phyloP scores from a whole-genome alignment of 2,797 vertebrate species.

The Microhierax caerulescens region DNA sequence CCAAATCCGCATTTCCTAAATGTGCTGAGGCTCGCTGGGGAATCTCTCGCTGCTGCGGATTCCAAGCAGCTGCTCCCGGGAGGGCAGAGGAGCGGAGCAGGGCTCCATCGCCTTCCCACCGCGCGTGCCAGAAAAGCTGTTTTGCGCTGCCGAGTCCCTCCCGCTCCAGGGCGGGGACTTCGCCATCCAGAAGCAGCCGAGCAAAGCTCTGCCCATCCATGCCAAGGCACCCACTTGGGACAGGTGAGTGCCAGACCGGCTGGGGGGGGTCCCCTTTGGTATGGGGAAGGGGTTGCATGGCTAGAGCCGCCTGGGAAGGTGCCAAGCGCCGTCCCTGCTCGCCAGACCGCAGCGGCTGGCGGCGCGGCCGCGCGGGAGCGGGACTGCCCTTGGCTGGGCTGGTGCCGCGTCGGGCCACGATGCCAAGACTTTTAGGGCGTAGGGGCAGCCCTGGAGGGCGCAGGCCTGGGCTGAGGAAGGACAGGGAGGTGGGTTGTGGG shows the following conservation, averaged over 20 bases:
- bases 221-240: not conserved
- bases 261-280: not conserved
- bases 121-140: not conserved
- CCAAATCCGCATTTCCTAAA: fast-evolving
- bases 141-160: not conserved
- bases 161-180: constrained; percentile 17
- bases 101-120: not conserved
- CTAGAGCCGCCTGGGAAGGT: not conserved
- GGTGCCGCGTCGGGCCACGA: fast-evolving
- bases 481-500: not conserved
- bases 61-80: fast-evolving
- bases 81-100: not conserved
- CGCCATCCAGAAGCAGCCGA: not conserved
- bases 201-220: not conserved
- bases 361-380: fast-evolving
- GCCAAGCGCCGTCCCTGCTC: fast-evolving
- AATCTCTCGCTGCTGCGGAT: not conserved
- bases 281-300: fast-evolving
- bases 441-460: not conserved
- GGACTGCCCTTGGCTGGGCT: not conserved
- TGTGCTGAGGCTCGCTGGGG: fast-evolving
- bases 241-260: not conserved
- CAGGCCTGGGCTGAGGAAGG: not conserved
- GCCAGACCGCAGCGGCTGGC: not conserved
- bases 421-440: not conserved